These are phyloP conservation scores for Pocillopora damicornis DNA, from an alignment of 64 coral and sea anemone genomes.

Conservation along the genomic window DNA sequence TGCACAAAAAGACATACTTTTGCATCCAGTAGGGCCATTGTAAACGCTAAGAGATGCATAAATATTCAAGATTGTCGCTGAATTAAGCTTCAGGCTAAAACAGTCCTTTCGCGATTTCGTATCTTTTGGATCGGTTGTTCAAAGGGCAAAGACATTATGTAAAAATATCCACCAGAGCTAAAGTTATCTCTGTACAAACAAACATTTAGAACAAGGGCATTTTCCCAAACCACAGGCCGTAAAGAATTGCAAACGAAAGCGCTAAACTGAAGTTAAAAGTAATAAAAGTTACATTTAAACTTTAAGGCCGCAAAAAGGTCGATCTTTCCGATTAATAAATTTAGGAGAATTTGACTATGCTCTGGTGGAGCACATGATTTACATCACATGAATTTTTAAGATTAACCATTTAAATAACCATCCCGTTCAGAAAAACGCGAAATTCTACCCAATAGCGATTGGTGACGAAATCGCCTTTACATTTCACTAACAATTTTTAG, in stretches of 20 bases:
- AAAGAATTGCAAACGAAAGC: background rate
- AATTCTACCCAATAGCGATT: background rate
- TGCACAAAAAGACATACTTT: constrained; percentile 15
- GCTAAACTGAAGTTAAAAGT: background rate
- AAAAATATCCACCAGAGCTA: background rate
- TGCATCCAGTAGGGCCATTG: background rate
- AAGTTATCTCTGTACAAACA: constrained; percentile 5
- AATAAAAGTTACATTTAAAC: background rate
- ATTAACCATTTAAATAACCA: too few relatives aligned
- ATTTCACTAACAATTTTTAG: background rate
- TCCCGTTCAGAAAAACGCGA: background rate
- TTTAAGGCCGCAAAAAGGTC: too few relatives aligned
- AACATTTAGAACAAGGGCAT: background rate
- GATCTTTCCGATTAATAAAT: too few relatives aligned
- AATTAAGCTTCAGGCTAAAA: background rate
- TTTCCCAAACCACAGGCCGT: background rate
- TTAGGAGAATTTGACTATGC: too few relatives aligned
- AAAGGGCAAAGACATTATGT: background rate
- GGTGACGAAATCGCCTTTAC: background rate
- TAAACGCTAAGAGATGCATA: background rate
- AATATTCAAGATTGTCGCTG: background rate
- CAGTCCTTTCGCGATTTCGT: too few relatives aligned
- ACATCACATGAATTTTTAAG: too few relatives aligned
- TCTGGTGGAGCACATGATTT: too few relatives aligned
- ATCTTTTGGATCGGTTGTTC: background rate